Percentiles rank a stretch among this genome's conserved stretches.
Conservation (phyloP, 2,797 vertebrate species). For the Tarsius wallacei region DNA sequence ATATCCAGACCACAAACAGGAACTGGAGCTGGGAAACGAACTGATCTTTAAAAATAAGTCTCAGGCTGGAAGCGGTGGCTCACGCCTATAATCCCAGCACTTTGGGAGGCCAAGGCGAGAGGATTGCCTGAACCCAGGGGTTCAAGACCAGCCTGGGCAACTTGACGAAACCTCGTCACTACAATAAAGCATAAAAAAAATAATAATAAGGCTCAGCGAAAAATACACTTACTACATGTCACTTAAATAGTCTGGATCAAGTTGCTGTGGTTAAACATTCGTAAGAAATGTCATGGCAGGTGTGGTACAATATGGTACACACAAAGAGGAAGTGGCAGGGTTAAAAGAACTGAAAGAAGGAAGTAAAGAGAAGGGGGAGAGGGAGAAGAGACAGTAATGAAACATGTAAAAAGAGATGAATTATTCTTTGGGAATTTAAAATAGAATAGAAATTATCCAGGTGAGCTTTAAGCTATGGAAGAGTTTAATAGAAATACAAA, state of each 20-base stretch:
- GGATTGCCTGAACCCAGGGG: no score
- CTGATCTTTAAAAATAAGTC: background rate
- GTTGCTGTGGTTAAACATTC: background rate
- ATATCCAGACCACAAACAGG: background rate
- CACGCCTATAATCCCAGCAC: no score
- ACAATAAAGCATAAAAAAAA: no score
- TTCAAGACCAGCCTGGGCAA: no score
- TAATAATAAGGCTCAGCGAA: background rate
- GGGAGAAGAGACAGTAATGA: background rate
- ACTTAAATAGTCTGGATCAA: background rate
- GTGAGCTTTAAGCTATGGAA: background rate
- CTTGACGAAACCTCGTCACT: no score
- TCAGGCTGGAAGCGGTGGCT: no score
- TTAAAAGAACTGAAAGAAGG: background rate
- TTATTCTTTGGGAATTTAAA: background rate
- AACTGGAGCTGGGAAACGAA: background rate
- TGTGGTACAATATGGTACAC: rapidly evolving
- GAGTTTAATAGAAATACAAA: background rate
- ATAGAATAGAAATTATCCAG: background rate
- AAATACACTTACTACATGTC: background rate
- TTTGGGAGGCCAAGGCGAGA: no score
- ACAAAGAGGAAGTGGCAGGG: background rate
- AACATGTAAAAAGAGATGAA: background rate
- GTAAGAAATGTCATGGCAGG: background rate
- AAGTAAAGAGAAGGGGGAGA: background rate